phyloP scores from a whole-genome alignment of 2,888 invertebrate species.

The Eilema depressum region DNA sequence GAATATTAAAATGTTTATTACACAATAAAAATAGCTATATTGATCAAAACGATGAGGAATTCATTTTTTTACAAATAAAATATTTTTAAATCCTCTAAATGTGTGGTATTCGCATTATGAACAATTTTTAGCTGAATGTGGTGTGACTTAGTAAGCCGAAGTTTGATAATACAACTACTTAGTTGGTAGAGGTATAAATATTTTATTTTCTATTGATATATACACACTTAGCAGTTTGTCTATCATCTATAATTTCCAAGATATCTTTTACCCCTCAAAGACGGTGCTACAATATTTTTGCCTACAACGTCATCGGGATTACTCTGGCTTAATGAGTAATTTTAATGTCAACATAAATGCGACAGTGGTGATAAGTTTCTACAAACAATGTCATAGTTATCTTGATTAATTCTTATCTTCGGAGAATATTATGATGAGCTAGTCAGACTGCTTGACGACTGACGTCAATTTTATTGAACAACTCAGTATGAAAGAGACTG shows the following conservation, averaged over 20 bases:
- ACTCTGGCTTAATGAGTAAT: constrained; percentile 27
- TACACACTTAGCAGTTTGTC: neutral
- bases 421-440: constrained; percentile 39
- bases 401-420: constrained; percentile 58
- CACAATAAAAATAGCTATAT: neutral
- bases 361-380: constrained; percentile 34
- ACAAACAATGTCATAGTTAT: constrained; percentile 44
- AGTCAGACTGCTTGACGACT: constrained; percentile 61
- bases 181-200: neutral
- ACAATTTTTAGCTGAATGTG: neutral
- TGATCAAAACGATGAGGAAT: neutral
- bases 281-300: neutral
- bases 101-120: neutral
- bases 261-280: too few species aligned
- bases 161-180: neutral
- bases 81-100: neutral
- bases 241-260: too few species aligned
- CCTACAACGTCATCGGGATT: constrained; percentile 20
- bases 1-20: neutral
- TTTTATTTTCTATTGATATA: neutral
- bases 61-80: neutral
- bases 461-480: constrained; percentile 26
- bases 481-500: neutral
- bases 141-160: neutral
- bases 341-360: constrained; percentile 29